Conservation (phyloP, 2,113 vertebrate species). For the Festucalex cinctus region DNA sequence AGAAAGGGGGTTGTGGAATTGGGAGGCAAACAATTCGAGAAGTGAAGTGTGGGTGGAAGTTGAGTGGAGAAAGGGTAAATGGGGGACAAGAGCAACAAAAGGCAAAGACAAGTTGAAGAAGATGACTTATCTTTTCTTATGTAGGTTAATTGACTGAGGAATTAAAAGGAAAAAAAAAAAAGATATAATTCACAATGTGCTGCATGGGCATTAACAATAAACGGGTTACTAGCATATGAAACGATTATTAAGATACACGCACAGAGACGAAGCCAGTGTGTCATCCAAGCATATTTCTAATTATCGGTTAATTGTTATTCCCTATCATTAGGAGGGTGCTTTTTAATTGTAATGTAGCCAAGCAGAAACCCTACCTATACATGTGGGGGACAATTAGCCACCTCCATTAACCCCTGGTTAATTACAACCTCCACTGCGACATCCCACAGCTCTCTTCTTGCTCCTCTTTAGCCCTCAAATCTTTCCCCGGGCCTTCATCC, state of each 20-base stretch:
- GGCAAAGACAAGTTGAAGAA: slow-evolving; percentile 55
- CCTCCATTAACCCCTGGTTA: slow-evolving; percentile 80
- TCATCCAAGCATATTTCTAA: slow-evolving; percentile 70
- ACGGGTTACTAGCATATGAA: slow-evolving; percentile 51
- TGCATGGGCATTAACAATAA: slow-evolving; percentile 54
- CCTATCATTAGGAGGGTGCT: slow-evolving; percentile 70
- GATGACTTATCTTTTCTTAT: slow-evolving; percentile 52
- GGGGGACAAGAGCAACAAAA: slow-evolving; percentile 49
- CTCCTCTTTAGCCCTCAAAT: slow-evolving; percentile 53
- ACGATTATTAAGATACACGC: slow-evolving; percentile 44
- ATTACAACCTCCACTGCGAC: slow-evolving; percentile 72
- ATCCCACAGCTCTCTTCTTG: slow-evolving; percentile 66
- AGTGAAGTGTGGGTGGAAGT: slow-evolving; percentile 3
- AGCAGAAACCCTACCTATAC: slow-evolving; percentile 79
- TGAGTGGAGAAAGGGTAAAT: slow-evolving; percentile 35
- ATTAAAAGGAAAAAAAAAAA: slow-evolving; percentile 50
- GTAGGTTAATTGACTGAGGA: slow-evolving; percentile 72
- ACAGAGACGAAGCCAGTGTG: slow-evolving; percentile 39
- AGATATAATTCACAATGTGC: slow-evolving; percentile 57
- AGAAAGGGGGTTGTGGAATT: neutral
- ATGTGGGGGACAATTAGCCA: slow-evolving; percentile 77
- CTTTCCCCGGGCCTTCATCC: slow-evolving; percentile 60
- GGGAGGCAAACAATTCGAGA: neutral
- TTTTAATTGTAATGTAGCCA: slow-evolving; percentile 79
- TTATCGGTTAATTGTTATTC: slow-evolving; percentile 80